These are phyloP conservation scores for Chorisops tibialis DNA, from an alignment of 2,888 invertebrate genomes.

Conservation along the genomic window DNA sequence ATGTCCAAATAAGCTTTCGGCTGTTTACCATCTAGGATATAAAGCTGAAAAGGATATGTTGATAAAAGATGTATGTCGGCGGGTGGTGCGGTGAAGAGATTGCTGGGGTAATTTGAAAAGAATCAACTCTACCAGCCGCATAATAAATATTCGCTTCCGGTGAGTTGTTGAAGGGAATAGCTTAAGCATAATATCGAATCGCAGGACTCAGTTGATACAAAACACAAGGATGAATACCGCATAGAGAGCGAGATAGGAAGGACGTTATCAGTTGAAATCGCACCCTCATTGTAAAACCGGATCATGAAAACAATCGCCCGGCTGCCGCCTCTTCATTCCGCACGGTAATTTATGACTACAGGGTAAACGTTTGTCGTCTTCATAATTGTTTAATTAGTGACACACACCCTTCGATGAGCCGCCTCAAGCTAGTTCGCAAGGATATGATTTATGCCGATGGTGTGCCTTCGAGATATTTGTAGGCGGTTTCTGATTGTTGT, in stretches of 20 bases:
- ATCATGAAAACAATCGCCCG: neutral
- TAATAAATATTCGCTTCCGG: conserved; percentile 10
- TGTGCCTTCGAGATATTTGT: conserved; percentile 10
- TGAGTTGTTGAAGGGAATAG: no score
- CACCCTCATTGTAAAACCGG: neutral
- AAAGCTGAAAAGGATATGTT: conserved; percentile 29
- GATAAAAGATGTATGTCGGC: conserved; percentile 1
- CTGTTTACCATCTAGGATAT: conserved; percentile 27
- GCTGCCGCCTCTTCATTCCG: conserved; percentile 6
- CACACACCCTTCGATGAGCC: conserved; percentile 31
- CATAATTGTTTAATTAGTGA: conserved; percentile 33
- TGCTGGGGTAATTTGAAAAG: neutral
- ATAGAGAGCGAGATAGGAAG: neutral
- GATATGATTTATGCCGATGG: conserved; percentile 15
- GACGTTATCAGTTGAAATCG: conserved; percentile 18
- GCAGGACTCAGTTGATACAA: no score
- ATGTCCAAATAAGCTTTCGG: conserved; percentile 33
- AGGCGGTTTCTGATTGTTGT: conserved; percentile 14
- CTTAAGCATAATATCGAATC: no score
- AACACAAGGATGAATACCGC: conserved; percentile 11
- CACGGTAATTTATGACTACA: conserved; percentile 29
- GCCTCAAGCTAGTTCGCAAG: neutral
- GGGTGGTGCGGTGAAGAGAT: neutral
- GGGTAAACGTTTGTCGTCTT: conserved; percentile 24
- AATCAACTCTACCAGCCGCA: conserved; percentile 6